phyloP scores from a whole-genome alignment of 2,888 invertebrate species.

The Eulithis prunata region DNA sequence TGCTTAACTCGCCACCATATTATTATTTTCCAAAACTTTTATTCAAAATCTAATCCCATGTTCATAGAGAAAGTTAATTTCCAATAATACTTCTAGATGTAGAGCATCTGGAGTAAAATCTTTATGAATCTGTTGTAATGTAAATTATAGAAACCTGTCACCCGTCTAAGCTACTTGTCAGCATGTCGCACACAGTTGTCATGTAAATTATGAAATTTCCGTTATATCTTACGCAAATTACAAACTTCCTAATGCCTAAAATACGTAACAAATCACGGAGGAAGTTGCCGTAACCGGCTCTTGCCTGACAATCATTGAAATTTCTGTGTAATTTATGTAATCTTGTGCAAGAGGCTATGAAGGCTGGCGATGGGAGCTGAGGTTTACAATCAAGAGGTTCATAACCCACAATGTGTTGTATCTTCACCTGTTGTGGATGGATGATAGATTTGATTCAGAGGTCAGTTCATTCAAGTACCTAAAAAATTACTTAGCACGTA shows the following conservation, averaged over 20 bases:
- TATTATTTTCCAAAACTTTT: no score
- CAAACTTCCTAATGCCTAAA: conserved; percentile 33
- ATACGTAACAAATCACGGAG: conserved; percentile 28
- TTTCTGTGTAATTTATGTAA: conserved; percentile 23
- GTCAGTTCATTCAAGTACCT: conserved; percentile 39
- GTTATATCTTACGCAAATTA: conserved; percentile 24
- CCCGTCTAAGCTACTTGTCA: conserved; percentile 7
- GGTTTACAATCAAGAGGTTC: neutral
- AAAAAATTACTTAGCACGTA: no score
- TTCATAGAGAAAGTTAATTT: no score
- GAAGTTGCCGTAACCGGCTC: conserved; percentile 35
- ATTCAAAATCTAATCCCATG: no score
- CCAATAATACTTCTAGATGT: no score
- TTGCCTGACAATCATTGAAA: conserved; percentile 15
- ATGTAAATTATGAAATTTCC: conserved; percentile 30
- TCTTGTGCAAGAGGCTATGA: conserved; percentile 7
- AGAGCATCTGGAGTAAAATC: no score
- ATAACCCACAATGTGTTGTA: conserved; percentile 65
- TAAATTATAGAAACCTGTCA: neutral
- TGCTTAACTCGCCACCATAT: no score
- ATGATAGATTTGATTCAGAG: conserved; percentile 70
- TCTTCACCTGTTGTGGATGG: conserved; percentile 73
- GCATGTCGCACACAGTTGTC: conserved; percentile 11
- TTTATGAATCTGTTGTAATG: no score
- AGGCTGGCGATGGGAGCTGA: conserved; percentile 8